These are phyloP conservation scores for Parnassius apollo DNA, from an alignment of 2,888 invertebrate species.

Conservation along the genomic window DNA sequence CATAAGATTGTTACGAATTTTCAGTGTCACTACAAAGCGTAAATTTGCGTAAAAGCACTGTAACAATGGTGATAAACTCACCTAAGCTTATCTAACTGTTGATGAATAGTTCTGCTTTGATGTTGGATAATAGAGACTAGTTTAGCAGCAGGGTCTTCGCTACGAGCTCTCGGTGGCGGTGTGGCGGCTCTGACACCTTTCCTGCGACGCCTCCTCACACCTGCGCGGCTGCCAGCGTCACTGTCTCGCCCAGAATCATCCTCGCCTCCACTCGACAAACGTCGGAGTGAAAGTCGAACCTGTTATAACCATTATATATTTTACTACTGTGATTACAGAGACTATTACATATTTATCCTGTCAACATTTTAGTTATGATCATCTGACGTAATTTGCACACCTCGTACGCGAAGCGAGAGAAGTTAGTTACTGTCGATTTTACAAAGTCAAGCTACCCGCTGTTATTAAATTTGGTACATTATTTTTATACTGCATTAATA, in stretches of 20 bases:
- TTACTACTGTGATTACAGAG: too few species aligned
- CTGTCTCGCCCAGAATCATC: slow-evolving; percentile 77
- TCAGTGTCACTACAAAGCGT: too few species aligned
- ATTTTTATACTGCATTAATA: too few species aligned
- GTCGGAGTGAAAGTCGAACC: slow-evolving; percentile 73
- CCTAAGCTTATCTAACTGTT: slow-evolving; percentile 74
- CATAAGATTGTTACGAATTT: too few species aligned
- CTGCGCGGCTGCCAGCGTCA: slow-evolving; percentile 62
- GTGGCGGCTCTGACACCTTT: slow-evolving; percentile 54
- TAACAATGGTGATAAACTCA: slow-evolving; percentile 31
- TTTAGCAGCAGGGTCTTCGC: slow-evolving; percentile 66
- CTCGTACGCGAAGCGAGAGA: too few species aligned
- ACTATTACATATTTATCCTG: too few species aligned
- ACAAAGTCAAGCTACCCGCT: too few species aligned
- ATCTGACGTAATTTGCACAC: too few species aligned
- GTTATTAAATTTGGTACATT: too few species aligned
- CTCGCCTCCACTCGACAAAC: slow-evolving; percentile 72
- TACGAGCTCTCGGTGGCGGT: slow-evolving; percentile 58
- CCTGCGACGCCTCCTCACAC: slow-evolving; percentile 53
- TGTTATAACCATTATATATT: slow-evolving; percentile 31
- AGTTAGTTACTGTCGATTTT: too few species aligned
- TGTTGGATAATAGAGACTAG: slow-evolving; percentile 74
- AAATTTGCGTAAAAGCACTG: too few species aligned
- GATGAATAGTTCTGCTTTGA: slow-evolving; percentile 73
- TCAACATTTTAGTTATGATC: too few species aligned